Evolutionary conservation across 2,113 vertebrate genomes (phyloP).

Genomic region (Leucopsar rothschildi): DNA sequence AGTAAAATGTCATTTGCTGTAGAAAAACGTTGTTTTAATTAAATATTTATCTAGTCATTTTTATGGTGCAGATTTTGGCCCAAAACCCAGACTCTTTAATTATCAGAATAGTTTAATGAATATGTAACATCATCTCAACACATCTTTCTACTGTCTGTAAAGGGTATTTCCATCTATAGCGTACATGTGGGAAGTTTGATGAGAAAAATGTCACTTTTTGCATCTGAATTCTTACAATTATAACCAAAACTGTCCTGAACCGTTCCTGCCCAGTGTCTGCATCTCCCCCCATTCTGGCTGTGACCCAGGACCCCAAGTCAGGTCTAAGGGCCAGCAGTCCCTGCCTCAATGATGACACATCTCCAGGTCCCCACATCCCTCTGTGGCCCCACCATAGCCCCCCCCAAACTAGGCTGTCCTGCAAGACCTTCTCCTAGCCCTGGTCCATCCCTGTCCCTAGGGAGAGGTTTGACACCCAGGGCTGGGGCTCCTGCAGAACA

Average conservation of each 20-base stretch:
- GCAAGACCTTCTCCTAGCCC: too few species aligned
- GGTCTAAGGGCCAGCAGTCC: neutral
- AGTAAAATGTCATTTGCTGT: neutral
- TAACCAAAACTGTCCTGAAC: neutral
- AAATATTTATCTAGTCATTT: constrained; percentile 12
- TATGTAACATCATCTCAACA: neutral
- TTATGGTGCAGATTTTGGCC: neutral
- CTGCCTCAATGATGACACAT: too few species aligned
- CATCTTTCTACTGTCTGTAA: neutral
- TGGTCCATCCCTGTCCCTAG: neutral
- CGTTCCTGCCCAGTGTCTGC: accelerated
- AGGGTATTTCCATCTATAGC: neutral
- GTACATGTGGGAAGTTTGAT: neutral
- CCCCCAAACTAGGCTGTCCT: neutral
- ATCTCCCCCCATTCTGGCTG: accelerated
- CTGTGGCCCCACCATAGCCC: accelerated
- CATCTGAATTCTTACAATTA: neutral
- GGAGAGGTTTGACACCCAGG: accelerated
- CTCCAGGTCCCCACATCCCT: neutral
- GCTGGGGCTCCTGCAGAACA: accelerated
- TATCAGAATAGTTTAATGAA: neutral
- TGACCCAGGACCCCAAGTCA: neutral
- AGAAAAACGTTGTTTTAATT: constrained; percentile 19
- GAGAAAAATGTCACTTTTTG: neutral
- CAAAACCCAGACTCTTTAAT: neutral